Evolutionary conservation across 2,888 invertebrate genomes (phyloP).

Genomic region (Tinea semifulvella): DNA sequence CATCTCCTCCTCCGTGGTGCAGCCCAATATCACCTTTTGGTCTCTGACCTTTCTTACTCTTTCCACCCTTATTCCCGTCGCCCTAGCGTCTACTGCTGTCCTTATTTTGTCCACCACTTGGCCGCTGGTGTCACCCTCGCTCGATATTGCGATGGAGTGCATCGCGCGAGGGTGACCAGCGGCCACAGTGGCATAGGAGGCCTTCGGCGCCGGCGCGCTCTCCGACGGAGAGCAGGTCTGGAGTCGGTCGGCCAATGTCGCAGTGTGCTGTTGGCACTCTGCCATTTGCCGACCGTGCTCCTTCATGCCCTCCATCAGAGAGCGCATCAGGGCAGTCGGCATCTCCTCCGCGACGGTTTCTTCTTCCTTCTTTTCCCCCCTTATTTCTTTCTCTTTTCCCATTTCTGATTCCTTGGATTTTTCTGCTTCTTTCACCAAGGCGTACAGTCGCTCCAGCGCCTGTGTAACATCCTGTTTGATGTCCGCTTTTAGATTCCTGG

Average conservation of each 20-base stretch:
- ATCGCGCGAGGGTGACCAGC: no score
- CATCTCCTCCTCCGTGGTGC: constrained; percentile 6
- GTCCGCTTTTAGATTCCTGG: no score
- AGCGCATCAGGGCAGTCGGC: no score
- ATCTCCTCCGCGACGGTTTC: no score
- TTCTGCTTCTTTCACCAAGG: no score
- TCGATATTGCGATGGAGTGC: constrained; percentile 14
- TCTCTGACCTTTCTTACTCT: constrained; percentile 18
- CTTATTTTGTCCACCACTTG: constrained; percentile 7
- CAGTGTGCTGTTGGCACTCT: background rate
- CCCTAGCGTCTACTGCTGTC: constrained; percentile 17
- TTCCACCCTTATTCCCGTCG: constrained; percentile 17
- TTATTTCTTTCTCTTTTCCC: no score
- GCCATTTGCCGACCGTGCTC: background rate
- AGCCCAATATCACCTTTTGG: constrained; percentile 19
- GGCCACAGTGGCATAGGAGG: no score
- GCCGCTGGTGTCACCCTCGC: background rate
- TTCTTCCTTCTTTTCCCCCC: no score
- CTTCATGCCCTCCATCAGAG: no score
- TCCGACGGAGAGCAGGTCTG: background rate
- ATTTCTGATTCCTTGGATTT: no score
- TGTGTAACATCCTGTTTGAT: no score
- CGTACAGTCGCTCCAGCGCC: no score
- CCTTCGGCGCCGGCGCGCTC: background rate
- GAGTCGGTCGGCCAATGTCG: background rate